Evolutionary conservation across 2,888 invertebrate genomes (phyloP).

Genomic region (Plebejus melissa): DNA sequence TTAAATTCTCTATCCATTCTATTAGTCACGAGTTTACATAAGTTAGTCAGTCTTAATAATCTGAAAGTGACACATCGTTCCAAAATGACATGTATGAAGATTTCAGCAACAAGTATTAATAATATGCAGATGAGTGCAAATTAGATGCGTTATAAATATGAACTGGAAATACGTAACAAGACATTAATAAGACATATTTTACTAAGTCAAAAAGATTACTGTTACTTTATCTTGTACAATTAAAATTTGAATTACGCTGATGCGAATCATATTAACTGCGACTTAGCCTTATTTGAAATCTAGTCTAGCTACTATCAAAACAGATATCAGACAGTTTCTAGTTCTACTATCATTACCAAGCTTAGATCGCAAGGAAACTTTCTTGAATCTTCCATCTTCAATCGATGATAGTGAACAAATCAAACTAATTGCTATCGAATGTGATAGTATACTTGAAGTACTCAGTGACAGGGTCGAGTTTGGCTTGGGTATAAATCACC

Average conservation of each 20-base stretch:
- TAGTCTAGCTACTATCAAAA: background rate
- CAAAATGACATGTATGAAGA: constrained; percentile 36
- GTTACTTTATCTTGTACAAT: background rate
- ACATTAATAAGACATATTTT: background rate
- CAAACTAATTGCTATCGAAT: constrained; percentile 33
- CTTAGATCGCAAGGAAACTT: background rate
- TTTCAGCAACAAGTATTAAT: constrained; percentile 2
- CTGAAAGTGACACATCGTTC: constrained; percentile 53
- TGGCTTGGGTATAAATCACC: constrained; percentile 35
- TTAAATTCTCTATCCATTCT: constrained; percentile 48
- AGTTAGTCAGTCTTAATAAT: constrained; percentile 60
- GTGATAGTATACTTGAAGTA: constrained; percentile 37
- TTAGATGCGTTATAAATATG: background rate
- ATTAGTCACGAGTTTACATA: constrained; percentile 54
- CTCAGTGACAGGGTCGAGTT: constrained; percentile 38
- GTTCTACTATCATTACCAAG: constrained; percentile 33
- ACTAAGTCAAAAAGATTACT: background rate
- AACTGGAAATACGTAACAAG: background rate
- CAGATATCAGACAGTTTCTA: constrained; percentile 27
- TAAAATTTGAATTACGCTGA: background rate
- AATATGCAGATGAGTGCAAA: background rate
- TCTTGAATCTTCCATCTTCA: constrained; percentile 31
- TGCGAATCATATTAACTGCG: background rate
- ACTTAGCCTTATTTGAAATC: background rate
- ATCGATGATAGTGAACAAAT: constrained; percentile 40